Evolutionary conservation across 2,797 vertebrate species (phyloP), one percentile per base, ranked within the genome.

Genomic region (Macropus fuliginosus): DNA sequence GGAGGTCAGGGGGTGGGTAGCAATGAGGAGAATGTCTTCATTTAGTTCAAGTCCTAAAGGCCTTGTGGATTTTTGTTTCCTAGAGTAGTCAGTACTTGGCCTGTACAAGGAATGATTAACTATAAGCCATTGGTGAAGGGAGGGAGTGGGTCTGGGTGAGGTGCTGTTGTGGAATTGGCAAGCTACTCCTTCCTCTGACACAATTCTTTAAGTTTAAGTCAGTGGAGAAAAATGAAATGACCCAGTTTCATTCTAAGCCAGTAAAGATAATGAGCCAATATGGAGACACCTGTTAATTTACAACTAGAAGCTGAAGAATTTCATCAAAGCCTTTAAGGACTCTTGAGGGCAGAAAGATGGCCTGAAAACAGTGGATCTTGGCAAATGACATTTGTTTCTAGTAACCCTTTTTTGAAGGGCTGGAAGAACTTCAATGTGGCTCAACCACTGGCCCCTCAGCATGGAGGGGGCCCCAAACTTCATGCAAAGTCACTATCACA

Each of bases 1-100:
- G 54, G 14, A 98, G 81, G 21, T 93, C 95, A 29, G 21, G 96
- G 56, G 97, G 97, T 97, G 97, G 96, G 98, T 94, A 81, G 97
- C 98, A 97, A 90, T 74, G 95, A 97, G 46, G 87, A 90, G 46
- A 54, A 90, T 27, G 93, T 59, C 95, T 87, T 95, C 52, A 52
- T 52, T 52, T 52, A 97, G 97, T 95, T 34, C 31, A 95, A 94
- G 95, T 91, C 96, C 93, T 93, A 96, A 74, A 95, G 55, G 13
- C 28, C 91, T 95, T 96, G 91, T 34, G 50, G 92, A 9, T 74
- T 24, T 54, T 0, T 14, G 34, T 54, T 97, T 94, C 95, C 94
- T 91, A 34, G 31, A 54, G 52, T 2, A 91, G 90, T 21, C 12
- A 54, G 6, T 91, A 91, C 90, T 54, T 31, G 52, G 90, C 52